A percentile compares a stretch with the other conserved stretches of the same genome.
These are phyloP conservation scores for Catharus fuscescens DNA, from an alignment of 2,113 vertebrate species.

Conservation along the genomic window DNA sequence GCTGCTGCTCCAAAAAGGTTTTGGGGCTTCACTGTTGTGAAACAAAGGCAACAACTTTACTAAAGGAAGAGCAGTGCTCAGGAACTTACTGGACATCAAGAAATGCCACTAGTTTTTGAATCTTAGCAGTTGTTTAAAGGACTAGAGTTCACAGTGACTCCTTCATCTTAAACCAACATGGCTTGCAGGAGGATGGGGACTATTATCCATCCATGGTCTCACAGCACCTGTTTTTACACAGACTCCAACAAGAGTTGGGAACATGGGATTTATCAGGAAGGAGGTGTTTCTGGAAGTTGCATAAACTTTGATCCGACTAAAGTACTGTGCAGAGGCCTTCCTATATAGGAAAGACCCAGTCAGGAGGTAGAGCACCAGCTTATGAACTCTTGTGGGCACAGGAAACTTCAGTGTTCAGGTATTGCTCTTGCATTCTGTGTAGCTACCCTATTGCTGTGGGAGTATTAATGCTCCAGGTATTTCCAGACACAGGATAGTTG, in stretches of 20 bases:
- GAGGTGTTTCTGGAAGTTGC: not conserved
- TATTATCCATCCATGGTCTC: accelerated
- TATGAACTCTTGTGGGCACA: not conserved
- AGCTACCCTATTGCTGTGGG: not conserved
- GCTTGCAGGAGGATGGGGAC: not conserved
- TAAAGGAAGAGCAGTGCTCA: not conserved
- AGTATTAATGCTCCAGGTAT: not conserved
- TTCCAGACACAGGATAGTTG: not conserved
- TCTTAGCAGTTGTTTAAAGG: not conserved
- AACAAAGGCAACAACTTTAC: not conserved
- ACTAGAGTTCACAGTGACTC: not conserved
- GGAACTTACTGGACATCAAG: not conserved
- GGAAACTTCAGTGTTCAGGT: not conserved
- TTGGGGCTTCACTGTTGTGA: not conserved
- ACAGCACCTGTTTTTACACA: not conserved
- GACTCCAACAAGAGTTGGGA: not conserved
- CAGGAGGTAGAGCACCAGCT: not conserved
- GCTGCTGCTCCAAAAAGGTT: not conserved
- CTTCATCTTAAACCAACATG: not conserved
- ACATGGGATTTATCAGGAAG: not conserved
- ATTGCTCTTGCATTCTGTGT: not conserved
- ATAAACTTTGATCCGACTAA: not conserved
- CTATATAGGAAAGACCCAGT: not conserved
- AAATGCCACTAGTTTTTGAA: not conserved
- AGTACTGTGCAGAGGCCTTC: not conserved